Base-by-base conservation (phyloP, 2,888 invertebrate genomes). In the Syrista parreyssii region DNA sequence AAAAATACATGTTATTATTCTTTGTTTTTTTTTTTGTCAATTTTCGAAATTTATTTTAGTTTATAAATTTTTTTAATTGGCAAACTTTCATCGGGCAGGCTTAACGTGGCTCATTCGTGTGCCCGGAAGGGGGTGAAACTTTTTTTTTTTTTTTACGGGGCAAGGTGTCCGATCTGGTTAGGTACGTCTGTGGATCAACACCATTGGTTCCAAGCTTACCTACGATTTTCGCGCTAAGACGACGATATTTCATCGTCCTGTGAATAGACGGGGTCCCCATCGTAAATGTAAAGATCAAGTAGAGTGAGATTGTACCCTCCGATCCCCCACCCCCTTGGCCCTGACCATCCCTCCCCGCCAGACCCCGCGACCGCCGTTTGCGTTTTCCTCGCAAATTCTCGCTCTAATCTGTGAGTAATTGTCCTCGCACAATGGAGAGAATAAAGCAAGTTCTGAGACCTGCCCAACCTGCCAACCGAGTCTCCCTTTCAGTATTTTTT, bases 401-500 rank as follows among this genome's bases (percentile, higher is more conserved):
- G 82, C 85, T 88, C 88, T 90, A 91, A 91, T 90, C 89, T 90
- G 86, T 89, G 89, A 90, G 89, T 90, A 90, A 91, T 91, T 89
- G 90, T 89, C 85, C 87, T 79, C 55, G 78, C 82, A 89, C 86
- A 87, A 89, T 84, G 69, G 78, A 15, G 55, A 78, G 78, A 78
- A 78, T 78, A 78, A 78, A 78, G 75, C 75, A 68, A 84, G 78
- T 82, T 78, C 80, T 76, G 81, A 76, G 86, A 87, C 86, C 88
- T 85, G 86, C 82, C 82, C 84, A 80, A 82, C 84, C 84, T 84
- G 83, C 81, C 81, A 79, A 81, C 78, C 68, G 78, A 75, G 40
- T 74, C 75, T 83, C 78, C 75, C 76, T 82, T 81, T 80, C 79
- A 80, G 69, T 84, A 83, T 86, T 86, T 85, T 84, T 84, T 85